Evolutionary conservation across 2,888 invertebrate species (phyloP), one percentile per base, ranked within the genome.

Genomic region (Priapulus caudatus): DNA sequence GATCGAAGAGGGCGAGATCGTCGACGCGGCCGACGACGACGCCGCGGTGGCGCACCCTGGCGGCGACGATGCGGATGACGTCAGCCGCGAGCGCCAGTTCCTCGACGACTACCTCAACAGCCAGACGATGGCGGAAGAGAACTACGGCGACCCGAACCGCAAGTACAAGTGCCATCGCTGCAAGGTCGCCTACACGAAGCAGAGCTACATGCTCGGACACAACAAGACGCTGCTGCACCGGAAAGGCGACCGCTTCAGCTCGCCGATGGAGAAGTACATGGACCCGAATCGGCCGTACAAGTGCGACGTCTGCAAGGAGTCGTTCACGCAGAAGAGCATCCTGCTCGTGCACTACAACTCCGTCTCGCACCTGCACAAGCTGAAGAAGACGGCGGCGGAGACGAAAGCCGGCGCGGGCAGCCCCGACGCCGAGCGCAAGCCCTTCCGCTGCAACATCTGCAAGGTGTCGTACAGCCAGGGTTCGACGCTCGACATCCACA

Each of bases 301-400:
- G 74, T 95, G 95, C 72, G 91, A 93, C 64, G 86, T 91, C 44
- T 95, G 93, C 71, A 88, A 89, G 72, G 93, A 93, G 70, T 89
- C 88, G 51, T 95, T 93, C 72, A 67, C 69, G 2, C 91, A 93
- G 74, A 91, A 91, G 73, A 91, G 90, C 71, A 91, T 92, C 63
- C 78, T 93, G 52, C 77, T 91, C 46, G 91, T 91, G 55, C 93
- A 95, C 74, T 90, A 87, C 71, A 92, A 92, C 71, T 90, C 90
- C 61, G 91, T 92, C 45, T 89, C 89, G 67, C 93, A 95, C 76
- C 78, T 93, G 68, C 91, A 93, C 74, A 90, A 90, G 74, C 74
- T 90, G 61, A 93, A 93, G 70, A 68, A 70, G 55, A 58, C 55
- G 5, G n/a, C 10, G 10, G 33, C 33, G n/a, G 33, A 33, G 10